phyloP scores from a whole-genome alignment of 2,113 vertebrate genomes.

The Platysternon megacephalum region DNA sequence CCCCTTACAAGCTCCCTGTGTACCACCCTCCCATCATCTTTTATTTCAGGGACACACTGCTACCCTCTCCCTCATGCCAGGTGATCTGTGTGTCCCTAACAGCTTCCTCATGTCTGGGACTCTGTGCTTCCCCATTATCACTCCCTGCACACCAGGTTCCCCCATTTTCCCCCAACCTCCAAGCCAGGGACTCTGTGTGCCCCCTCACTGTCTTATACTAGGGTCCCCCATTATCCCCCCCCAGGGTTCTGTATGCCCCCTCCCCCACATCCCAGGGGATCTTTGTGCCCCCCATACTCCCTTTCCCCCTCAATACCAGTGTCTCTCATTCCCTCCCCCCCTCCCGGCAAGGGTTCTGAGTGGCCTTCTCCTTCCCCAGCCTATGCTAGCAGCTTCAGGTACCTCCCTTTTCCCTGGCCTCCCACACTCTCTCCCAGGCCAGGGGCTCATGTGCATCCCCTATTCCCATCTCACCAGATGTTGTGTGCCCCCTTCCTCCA shows the following conservation, averaged over 20 bases:
- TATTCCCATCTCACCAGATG: neutral
- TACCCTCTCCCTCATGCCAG: neutral
- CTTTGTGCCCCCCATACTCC: neutral
- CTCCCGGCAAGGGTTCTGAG: neutral
- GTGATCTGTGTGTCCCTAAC: neutral
- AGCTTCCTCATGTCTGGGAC: neutral
- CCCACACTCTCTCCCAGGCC: neutral
- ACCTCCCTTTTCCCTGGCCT: neutral
- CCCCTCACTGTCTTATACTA: neutral
- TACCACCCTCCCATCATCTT: neutral
- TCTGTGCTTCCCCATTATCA: neutral
- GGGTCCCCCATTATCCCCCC: neutral
- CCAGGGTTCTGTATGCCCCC: neutral
- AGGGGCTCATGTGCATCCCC: neutral
- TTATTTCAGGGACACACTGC: neutral
- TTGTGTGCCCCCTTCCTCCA: neutral
- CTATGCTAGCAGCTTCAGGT: neutral
- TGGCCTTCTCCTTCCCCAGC: neutral
- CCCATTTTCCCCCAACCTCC: neutral
- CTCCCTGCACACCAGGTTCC: neutral
- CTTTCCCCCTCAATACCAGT: neutral
- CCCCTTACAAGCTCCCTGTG: neutral
- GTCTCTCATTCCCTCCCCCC: neutral
- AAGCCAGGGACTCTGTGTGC: neutral
- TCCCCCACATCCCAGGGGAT: neutral